Evolutionary conservation across 1,140 invertebrate species (phyloP).

Genomic region (Mya arenaria): DNA sequence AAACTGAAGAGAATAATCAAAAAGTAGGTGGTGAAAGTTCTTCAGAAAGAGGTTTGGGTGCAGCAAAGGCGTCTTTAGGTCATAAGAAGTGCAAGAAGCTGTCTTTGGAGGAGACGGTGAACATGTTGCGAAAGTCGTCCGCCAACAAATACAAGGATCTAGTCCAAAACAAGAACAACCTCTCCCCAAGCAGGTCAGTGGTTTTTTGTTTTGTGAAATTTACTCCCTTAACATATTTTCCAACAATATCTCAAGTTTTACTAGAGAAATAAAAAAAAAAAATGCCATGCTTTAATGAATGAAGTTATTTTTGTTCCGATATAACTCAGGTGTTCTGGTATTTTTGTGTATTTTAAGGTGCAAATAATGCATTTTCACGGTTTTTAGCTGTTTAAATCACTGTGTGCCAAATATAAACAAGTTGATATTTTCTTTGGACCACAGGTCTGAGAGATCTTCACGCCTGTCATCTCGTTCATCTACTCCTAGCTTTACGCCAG

Average conservation of each 20-base stretch:
- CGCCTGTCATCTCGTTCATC: background rate
- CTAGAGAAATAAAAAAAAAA: no score
- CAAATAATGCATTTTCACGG: no score
- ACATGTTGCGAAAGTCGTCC: background rate
- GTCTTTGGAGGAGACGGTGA: conserved; percentile 9
- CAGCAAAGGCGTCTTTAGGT: background rate
- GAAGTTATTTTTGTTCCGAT: no score
- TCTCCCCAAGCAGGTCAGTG: background rate
- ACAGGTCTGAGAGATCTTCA: background rate
- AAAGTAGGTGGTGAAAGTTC: background rate
- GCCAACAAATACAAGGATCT: background rate
- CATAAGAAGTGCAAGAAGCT: background rate
- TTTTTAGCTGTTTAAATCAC: no score
- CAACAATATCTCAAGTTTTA: no score
- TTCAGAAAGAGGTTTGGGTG: background rate
- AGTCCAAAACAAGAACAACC: background rate
- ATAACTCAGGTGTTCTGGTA: no score
- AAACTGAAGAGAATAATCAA: background rate
- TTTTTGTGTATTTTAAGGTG: no score
- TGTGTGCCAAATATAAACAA: no score
- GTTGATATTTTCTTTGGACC: no score
- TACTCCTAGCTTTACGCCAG: background rate
- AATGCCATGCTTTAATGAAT: no score
- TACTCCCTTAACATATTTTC: no score
- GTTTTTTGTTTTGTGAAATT: no score